phyloP scores from a whole-genome alignment of 2,113 vertebrate genomes.

The Pseudorhombus dupliciocellatus region DNA sequence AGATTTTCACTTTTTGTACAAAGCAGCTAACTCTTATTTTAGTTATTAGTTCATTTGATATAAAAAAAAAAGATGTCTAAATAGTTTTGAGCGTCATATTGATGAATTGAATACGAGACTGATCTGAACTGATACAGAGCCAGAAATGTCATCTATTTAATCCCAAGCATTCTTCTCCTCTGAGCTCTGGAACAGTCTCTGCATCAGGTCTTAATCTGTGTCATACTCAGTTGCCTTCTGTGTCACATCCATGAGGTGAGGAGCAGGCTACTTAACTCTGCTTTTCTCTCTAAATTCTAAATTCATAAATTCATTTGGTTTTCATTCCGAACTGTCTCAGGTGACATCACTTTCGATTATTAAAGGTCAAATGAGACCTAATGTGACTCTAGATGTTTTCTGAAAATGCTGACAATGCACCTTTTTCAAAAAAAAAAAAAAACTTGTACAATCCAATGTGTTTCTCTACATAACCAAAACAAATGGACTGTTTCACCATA shows the following conservation, averaged over 20 bases:
- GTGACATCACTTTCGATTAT: not conserved
- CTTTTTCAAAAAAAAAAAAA: not conserved
- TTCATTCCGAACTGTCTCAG: not conserved
- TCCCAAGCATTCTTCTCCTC: too few species aligned
- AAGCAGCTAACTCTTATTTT: not conserved
- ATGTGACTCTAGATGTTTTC: slow-evolving; percentile 1
- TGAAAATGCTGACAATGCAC: not conserved
- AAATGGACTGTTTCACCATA: slow-evolving; percentile 16
- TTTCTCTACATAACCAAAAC: slow-evolving; percentile 6
- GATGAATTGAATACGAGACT: too few species aligned
- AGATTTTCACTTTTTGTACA: not conserved
- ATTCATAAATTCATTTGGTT: not conserved
- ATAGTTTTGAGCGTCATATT: too few species aligned
- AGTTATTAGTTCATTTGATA: not conserved
- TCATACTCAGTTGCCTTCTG: too few species aligned
- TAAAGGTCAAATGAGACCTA: not conserved
- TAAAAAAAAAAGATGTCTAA: not conserved
- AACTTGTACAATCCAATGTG: not conserved
- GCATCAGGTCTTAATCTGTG: too few species aligned
- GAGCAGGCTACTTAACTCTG: not conserved
- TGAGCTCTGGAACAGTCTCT: too few species aligned
- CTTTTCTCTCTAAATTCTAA: not conserved
- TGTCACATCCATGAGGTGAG: not conserved
- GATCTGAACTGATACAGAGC: not conserved
- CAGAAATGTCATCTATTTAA: not conserved